Base-by-base conservation (phyloP, 2,113 vertebrate species). In the Oenanthe melanoleuca region DNA sequence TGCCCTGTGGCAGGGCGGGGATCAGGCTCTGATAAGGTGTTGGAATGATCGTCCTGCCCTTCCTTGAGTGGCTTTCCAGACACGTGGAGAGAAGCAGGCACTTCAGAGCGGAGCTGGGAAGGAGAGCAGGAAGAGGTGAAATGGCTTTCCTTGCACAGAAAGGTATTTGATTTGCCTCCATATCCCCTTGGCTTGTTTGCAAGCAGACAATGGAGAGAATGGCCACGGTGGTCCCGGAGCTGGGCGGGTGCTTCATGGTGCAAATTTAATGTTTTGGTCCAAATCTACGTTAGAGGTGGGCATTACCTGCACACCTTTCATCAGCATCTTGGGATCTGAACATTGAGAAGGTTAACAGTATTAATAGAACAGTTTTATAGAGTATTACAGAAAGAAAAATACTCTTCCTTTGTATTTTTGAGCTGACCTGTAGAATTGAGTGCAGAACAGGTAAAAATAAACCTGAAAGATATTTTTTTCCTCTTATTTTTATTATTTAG, bases 101-200 rank as follows among this genome's bases (percentile, higher is more conserved):
- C 88, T 88, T 73, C 74, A 65, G 75, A 89, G 66, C 90, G 86
- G 65, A 95, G 83, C 87, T 85, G 83, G 63, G 86, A 89, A 84
- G 44, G 88, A 85, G 63, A 93, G 49, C 83, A 95, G 72, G 82
- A 55, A 61, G 82, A 80, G 55, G 85, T 66, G 74, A 77, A 93
- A 75, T 71, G 37, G 71, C 64, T 96, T 82, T 94, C 75, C 75
- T 92, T 91, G 86, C 80, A 61, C 53, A 44, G 84, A 87, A 91
- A 95, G 89, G 92, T 95, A 90, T 95, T 95, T 97, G 90, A 84
- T 95, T 95, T 96, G 88, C 89, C 93, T 95, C 95, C 42, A 3
- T 89, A 25, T 80, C 87, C 56, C 75, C 92, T 93, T 60, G 85
- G 74, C 60, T 96, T 92, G 83, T 80, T 95, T 70, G 59, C 29